Evolutionary conservation across 2,113 vertebrate species (phyloP).

Genomic region (Dasyprocta punctata): DNA sequence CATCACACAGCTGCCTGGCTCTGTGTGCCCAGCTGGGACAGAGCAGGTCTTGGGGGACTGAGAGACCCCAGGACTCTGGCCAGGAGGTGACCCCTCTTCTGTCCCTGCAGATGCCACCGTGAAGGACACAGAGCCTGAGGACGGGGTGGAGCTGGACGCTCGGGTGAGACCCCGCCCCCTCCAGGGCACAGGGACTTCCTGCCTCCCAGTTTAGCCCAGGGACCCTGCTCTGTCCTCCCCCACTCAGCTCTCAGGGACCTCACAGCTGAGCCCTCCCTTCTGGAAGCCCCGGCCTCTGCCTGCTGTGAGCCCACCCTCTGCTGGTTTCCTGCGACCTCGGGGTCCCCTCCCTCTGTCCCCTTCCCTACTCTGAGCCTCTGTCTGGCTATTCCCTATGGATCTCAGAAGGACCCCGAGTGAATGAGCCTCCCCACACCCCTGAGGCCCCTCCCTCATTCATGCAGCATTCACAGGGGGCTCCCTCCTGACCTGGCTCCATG

Average conservation of each 20-base stretch:
- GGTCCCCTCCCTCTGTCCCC: fast-evolving
- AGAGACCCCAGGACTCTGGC: background rate
- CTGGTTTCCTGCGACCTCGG: no score
- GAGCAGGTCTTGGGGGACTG: background rate
- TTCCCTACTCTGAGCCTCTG: background rate
- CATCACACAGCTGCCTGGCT: background rate
- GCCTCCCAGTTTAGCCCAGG: background rate
- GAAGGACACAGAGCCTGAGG: background rate
- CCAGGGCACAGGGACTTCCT: background rate
- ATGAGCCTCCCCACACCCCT: background rate
- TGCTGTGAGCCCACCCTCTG: background rate
- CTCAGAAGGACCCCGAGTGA: background rate
- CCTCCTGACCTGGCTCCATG: background rate
- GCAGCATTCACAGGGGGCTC: background rate
- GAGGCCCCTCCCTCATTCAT: background rate
- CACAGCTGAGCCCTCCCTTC: background rate
- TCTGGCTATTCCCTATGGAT: background rate
- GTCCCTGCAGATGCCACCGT: background rate
- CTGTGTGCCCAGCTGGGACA: background rate
- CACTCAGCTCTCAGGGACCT: fast-evolving
- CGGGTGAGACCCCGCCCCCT: background rate
- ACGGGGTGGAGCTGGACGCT: background rate
- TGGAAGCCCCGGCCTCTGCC: no score
- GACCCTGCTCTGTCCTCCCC: background rate
- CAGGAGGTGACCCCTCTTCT: background rate